Base-by-base conservation (phyloP, 2,888 invertebrate genomes). In the Neria commutata region DNA sequence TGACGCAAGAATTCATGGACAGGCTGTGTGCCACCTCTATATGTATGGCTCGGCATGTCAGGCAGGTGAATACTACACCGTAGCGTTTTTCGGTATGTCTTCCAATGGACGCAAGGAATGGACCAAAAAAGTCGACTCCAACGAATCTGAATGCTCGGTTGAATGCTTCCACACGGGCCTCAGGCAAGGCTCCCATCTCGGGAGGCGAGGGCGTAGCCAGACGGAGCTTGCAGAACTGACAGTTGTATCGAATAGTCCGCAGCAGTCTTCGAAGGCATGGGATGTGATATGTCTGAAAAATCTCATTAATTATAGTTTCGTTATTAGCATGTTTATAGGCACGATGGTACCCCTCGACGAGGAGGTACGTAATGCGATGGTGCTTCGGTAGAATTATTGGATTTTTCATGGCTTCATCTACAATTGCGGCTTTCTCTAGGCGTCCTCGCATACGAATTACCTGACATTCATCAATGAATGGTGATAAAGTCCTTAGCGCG, bases 221-320 rank as follows among this genome's bases (percentile, higher is more conserved):
- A 5, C 40, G 47, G 21, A 58, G 52, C 48, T 47, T 59, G 23
- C 64, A 60, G 2, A 19, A 23, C 3, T 23, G 49, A 50, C 64
- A 67, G n/a, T 59, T 55, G 3, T 25, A 54, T 21, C 63, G 61
- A 2, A 65, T 23, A 1, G 60, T 61, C 34, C 64, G 54, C 1
- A 62, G 45, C 14, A 61, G 53, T 8, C n/a, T 54, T 16, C 63
- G 42, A 34, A 62, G 46, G 17, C 65, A 57, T 26, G 45, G 29
- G 25, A 58, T 64, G 16, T 51, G 24, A 23, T 34, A 60, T 10
- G 24, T 23, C 46, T 58, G 58, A n/a, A 50, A 54, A 1, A 64
- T 58, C 37, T 64, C 61, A 33, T 64, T 64, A 8, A 64, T 60
- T 17, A 60, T 56, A 8, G 64, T 61, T 34, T 62, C 57, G 16